phyloP scores from a whole-genome alignment of 2,113 vertebrate genomes.

The Caranx melampygus region DNA sequence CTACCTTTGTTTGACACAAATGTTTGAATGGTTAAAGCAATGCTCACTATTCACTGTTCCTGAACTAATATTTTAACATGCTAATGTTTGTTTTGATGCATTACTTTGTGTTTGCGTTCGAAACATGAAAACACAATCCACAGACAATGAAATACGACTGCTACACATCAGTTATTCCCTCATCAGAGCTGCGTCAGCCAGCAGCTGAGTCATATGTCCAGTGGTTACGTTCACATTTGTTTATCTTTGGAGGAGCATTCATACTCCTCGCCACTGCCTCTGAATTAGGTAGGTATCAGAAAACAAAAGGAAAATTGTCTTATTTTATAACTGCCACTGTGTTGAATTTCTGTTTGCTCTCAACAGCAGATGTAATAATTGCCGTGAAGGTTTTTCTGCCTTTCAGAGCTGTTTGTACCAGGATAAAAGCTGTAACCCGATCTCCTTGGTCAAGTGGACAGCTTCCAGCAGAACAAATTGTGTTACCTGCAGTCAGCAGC shows the following conservation, averaged over 20 bases:
- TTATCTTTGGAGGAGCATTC: neutral
- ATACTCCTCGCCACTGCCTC: neutral
- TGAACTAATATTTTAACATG: conserved; percentile 5
- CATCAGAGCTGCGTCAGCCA: neutral
- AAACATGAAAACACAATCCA: neutral
- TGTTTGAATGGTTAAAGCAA: conserved; percentile 19
- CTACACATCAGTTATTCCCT: neutral
- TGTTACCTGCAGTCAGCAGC: conserved; percentile 27
- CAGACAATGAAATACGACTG: neutral
- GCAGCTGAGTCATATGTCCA: neutral
- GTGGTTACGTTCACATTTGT: neutral
- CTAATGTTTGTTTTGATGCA: neutral
- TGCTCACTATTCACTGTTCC: neutral
- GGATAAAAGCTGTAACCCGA: conserved; percentile 23
- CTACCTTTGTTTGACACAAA: conserved; percentile 22
- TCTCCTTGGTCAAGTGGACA: conserved; percentile 27
- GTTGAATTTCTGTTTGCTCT: conserved; percentile 1
- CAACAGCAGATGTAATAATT: neutral
- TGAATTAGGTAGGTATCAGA: neutral
- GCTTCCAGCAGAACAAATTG: conserved; percentile 12
- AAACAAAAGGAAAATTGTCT: neutral
- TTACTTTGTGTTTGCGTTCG: conserved; percentile 8
- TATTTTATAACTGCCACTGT: neutral
- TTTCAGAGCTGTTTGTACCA: conserved; percentile 27
- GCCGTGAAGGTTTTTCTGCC: conserved; percentile 26